Evolutionary conservation across 2,113 vertebrate species (phyloP), one percentile per base, ranked within the genome.

Genomic region (Camarhynchus parvulus): DNA sequence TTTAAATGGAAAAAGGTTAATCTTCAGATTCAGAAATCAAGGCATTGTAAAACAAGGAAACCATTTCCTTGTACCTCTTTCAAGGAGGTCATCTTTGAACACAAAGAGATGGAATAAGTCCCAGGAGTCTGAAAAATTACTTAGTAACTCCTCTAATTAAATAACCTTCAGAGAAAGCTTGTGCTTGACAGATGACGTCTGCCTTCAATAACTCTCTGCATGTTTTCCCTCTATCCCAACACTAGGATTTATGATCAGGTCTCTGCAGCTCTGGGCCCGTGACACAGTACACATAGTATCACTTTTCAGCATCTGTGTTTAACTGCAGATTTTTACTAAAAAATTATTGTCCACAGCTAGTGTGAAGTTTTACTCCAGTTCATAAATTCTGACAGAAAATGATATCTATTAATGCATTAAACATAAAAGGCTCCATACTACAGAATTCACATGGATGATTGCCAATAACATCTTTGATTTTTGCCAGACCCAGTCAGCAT

Each of bases 61-160:
- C 24, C 15, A 50, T 59, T 80, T 93, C 83, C 47, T 90, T 56
- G 47, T 11, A 52, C 2, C 22, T 37, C 61, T 75, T 89, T 92
- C 28, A 82, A 66, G 58, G 24, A 61, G 7, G 53, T 44, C 19
- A 70, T 42, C 55, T 90, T 83, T 75, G 68, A 90, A 72, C 37
- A 83, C 6, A 82, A 79, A n/a, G 17, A 84, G 69, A 87, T 31
- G 11, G 47, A 76, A 1, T 42, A 69, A 85, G 17, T 69, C 49
- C 20, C 46, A 66, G 37, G 79, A 69, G 35, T 73, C 79, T 66
- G 63, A 94, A 90, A 95, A 94, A 90, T 69, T 74, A 93, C 70
- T 91, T 53, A 64, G 46, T 33, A 90, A 70, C 55, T 91, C 69
- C 61, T 84, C 21, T 79, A 81, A 87, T 84, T 77, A 82, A 81